Evolutionary conservation across 1,140 invertebrate genomes (phyloP), one percentile per base, ranked within the genome.

Genomic region (Bradynema listronoti): DNA sequence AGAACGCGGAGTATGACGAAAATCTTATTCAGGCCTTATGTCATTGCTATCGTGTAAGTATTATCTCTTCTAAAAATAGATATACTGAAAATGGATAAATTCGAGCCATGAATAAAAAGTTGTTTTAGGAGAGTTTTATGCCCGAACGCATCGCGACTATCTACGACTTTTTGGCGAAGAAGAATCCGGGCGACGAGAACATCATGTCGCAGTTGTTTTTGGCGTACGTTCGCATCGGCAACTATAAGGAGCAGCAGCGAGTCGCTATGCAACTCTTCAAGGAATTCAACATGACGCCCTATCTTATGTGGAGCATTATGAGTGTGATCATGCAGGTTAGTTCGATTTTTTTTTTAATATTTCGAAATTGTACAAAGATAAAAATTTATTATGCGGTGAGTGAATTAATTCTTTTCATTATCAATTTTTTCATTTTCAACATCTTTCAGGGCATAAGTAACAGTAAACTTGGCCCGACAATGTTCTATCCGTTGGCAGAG

Each of bases 231-330:
- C 83, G 91, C 25, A 80, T 92, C 14, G 85, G 85, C 6, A 87
- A 95, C 80, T 91, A 88, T 71, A 89, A 89, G 75, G 86, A 88
- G 27, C 92, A 96, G 76, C 89, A 95, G 72, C 84, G 87, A 59
- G 86, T 87, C 6, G 92, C 92, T 0, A 84, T 94, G 82, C 83
- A 84, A 22, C 82, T 97, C 3, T 94, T 91, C 76, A 93, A 91
- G 81, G 80, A 89, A 29, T 87, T 86, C 77, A 86, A 88, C 27
- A 95, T 94, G 79, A 93, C 90, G 79, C 91, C 90, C 0, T 97
- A 96, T 79, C 94, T 92, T 78, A 94, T 93, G 79, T 97, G 92
- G 93, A 87, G 88, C 56, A 86, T 95, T 14, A 94, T 94, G 87
- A 93, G 90, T 78, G 85, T 91, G 75, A 86, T 94, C 16, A 86